Conservation (phyloP, 1,140 invertebrate genomes). For the Cyrtorhinus lividipennis region DNA sequence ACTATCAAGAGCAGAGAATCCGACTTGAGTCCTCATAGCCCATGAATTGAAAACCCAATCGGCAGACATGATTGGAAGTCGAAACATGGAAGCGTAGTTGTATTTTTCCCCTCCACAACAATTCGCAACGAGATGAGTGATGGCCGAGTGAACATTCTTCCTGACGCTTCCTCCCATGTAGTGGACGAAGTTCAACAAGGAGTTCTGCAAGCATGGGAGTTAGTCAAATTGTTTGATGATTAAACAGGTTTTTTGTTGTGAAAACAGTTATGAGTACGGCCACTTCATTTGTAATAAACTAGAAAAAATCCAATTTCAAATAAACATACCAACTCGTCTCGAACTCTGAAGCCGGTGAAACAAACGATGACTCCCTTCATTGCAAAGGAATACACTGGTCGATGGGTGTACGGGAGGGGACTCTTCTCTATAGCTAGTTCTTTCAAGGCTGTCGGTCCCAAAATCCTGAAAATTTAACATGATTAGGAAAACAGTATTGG, state of each 20-base stretch:
- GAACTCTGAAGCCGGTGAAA: slow-evolving; percentile 77
- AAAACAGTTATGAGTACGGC: no score
- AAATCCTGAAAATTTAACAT: slow-evolving; percentile 22
- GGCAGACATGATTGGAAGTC: slow-evolving; percentile 70
- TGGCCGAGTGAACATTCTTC: slow-evolving; percentile 69
- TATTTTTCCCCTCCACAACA: slow-evolving; percentile 76
- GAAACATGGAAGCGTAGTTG: slow-evolving; percentile 71
- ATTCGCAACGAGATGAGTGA: slow-evolving; percentile 85
- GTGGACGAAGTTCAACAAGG: slow-evolving; percentile 72
- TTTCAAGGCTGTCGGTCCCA: slow-evolving; percentile 45
- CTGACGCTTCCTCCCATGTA: slow-evolving; percentile 88
- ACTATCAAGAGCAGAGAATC: slow-evolving; percentile 48
- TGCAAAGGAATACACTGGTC: slow-evolving; percentile 71
- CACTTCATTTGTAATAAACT: no score
- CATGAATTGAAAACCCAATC: slow-evolving; percentile 79
- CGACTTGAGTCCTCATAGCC: slow-evolving; percentile 52
- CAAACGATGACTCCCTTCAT: slow-evolving; percentile 75
- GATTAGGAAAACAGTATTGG: background rate
- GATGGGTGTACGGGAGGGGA: slow-evolving; percentile 46
- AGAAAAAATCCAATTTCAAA: no score
- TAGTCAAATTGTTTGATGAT: no score
- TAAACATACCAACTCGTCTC: no score
- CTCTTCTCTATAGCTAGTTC: slow-evolving; percentile 54
- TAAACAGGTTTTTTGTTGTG: no score
- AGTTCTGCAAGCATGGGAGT: slow-evolving; percentile 39